phyloP scores from a whole-genome alignment of 2,888 invertebrate species.

The Pinctada fucata region DNA sequence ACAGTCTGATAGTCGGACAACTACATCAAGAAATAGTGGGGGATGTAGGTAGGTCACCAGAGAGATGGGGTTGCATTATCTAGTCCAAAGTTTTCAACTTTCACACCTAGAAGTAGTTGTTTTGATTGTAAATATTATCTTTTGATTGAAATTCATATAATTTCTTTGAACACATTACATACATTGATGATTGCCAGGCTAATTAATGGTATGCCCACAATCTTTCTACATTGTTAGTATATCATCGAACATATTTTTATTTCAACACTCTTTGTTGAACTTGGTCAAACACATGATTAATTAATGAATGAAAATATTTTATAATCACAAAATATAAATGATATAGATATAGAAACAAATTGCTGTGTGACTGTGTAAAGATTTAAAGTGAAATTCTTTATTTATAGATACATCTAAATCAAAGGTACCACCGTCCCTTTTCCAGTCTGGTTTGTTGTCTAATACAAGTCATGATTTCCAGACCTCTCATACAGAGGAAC shows the following conservation, averaged over 20 bases:
- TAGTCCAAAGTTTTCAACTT: constrained; percentile 45
- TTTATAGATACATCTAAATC: background rate
- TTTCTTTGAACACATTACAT: background rate
- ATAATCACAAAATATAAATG: too few species aligned
- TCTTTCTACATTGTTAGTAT: too few species aligned
- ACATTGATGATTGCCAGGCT: too few species aligned
- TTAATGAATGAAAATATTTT: too few species aligned
- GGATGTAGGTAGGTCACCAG: constrained; percentile 33
- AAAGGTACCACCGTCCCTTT: constrained; percentile 4
- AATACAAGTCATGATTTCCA: background rate
- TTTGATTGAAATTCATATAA: background rate
- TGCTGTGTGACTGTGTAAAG: too few species aligned
- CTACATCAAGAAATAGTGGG: background rate
- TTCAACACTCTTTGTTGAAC: too few species aligned
- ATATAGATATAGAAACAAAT: too few species aligned
- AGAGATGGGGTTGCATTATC: constrained; percentile 45
- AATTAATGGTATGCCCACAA: too few species aligned
- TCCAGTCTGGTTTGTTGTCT: background rate
- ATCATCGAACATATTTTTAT: too few species aligned
- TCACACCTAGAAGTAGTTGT: background rate
- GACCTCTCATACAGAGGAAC: constrained; percentile 10
- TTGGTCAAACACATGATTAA: too few species aligned
- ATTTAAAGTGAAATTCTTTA: background rate
- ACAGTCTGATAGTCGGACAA: constrained; percentile 9
- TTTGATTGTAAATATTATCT: background rate